Percentiles rank a stretch among this genome's conserved stretches.
Conservation (phyloP, 2,113 vertebrate genomes). For the Sitta europaea region DNA sequence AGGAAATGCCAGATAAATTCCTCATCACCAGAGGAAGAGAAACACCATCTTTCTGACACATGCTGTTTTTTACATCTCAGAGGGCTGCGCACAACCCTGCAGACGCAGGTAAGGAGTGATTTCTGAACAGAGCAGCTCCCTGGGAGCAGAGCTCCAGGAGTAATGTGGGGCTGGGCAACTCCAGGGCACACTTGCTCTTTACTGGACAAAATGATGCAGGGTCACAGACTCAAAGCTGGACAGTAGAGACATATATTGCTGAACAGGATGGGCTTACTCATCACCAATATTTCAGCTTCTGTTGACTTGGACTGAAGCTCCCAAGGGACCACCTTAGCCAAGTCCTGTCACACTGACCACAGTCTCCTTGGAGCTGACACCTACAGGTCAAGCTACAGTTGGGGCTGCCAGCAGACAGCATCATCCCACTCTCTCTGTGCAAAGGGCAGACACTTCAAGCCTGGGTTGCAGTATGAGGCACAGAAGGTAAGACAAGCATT, state of each 20-base stretch:
- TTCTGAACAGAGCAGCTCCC: background rate
- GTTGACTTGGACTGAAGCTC: background rate
- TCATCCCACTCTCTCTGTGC: background rate
- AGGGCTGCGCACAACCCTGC: rapidly evolving
- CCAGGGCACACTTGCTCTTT: background rate
- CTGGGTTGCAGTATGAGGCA: background rate
- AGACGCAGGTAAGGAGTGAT: background rate
- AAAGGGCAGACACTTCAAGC: background rate
- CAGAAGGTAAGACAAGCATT: background rate
- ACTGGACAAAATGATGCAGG: background rate
- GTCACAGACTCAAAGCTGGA: background rate
- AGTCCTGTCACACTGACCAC: background rate
- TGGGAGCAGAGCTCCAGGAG: background rate
- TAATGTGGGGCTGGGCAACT: rapidly evolving
- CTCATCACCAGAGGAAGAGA: background rate
- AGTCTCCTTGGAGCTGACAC: background rate
- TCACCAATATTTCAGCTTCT: background rate
- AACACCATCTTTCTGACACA: background rate
- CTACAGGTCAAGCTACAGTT: background rate
- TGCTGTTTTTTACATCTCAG: background rate
- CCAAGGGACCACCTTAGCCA: background rate
- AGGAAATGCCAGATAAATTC: background rate
- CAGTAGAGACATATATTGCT: background rate
- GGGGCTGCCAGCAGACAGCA: background rate
- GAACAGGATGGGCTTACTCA: background rate